Evolutionary conservation across 2,888 invertebrate species (phyloP), one percentile per base, ranked within the genome.

Genomic region (Yponomeuta cagnagella): DNA sequence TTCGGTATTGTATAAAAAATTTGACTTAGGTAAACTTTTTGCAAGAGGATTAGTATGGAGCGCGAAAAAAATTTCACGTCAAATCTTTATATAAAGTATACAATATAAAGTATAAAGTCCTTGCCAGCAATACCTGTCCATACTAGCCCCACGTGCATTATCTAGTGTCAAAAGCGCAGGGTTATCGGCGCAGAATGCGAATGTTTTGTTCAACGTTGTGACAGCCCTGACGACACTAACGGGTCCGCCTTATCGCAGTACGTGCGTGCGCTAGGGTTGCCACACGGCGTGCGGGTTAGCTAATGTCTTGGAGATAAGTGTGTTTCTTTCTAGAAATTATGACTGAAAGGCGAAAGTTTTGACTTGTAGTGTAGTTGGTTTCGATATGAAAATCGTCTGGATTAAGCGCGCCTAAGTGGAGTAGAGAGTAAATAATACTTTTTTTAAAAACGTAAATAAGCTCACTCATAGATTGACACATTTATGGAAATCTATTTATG

Each of bases 101-200:
- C 23, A 23, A 23, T 23, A 23, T 23, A 23, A 23, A 23, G 23
- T 23, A 23, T 23, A 23, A 23, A 23, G 52, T 4, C 1, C 15
- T 15, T 12, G 4, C 15, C 52, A 52, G 52, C 15, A 12, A 15
- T 58, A 4, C 15, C 15, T 15, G 52, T 58, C 52, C 52, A 58
- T 58, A 58, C 52, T 15, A 58, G 52, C 52, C 52, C 30, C 64
- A 64, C 64, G 64, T 64, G 64, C 64, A 64, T 15, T 63, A 63
- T 63, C 64, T 30, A 64, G 31, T 30, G 30, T 23, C 31, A 23
- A 64, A 64, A 4, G 30, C 30, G 64, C 64, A 64, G 64, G 64
- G 64, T 64, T 64, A 64, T 64, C 64, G 30, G 30, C 30, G 10
- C 10, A 30, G 64, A 64, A 64, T 23, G 64, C 64, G 64, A 64